These are phyloP conservation scores for Bradypodion pumilum DNA, from an alignment of 2,797 vertebrate species.

Conservation along the genomic window DNA sequence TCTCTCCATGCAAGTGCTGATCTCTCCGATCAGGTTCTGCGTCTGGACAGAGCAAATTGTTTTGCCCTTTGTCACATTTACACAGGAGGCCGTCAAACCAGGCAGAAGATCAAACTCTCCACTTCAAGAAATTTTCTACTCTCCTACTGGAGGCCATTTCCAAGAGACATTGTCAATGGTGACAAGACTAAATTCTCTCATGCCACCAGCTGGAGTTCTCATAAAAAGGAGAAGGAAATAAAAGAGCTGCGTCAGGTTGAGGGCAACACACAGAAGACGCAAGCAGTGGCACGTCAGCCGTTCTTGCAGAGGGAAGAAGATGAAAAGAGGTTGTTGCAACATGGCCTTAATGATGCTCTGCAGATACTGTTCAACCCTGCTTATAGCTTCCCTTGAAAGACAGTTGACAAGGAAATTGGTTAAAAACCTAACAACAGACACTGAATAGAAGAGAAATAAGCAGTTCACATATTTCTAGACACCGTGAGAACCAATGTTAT, in stretches of 20 bases:
- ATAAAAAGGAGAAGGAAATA: neutral
- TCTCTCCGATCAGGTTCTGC: neutral
- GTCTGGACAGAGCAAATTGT: neutral
- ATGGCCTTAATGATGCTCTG: constrained; percentile 52
- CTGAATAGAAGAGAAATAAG: neutral
- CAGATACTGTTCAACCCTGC: constrained; percentile 59
- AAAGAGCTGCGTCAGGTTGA: constrained; percentile 57
- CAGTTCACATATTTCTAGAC: constrained; percentile 20
- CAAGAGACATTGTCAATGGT: constrained; percentile 33
- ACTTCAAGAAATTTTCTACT: constrained; percentile 24
- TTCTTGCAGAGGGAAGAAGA: constrained; percentile 27
- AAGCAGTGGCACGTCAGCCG: constrained; percentile 55
- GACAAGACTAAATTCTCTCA: neutral
- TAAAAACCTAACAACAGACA: constrained; percentile 55
- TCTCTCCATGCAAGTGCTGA: constrained; percentile 16
- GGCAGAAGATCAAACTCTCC: constrained; percentile 1
- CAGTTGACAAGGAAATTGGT: neutral
- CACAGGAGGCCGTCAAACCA: neutral
- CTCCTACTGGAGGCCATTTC: constrained; percentile 6
- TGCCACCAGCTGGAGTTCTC: constrained; percentile 23
- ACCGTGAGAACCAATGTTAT: neutral
- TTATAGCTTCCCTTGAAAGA: constrained; percentile 20
- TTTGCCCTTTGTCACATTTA: neutral
- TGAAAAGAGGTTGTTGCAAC: constrained; percentile 42
- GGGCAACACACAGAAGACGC: constrained; percentile 47